phyloP scores from a whole-genome alignment of 2,113 vertebrate genomes.

The Conger conger region DNA sequence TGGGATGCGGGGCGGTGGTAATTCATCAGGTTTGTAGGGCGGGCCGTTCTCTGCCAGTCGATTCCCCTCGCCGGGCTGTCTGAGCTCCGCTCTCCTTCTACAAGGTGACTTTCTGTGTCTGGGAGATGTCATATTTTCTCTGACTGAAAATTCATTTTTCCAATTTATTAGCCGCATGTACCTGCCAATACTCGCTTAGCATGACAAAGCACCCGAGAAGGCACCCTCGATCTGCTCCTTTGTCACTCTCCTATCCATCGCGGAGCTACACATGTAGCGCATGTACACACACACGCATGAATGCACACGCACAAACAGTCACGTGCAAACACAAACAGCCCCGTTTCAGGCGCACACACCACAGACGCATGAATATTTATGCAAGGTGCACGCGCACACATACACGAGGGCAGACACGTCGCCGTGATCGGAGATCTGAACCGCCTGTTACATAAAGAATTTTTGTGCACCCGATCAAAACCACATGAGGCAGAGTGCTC shows the following conservation, averaged over 20 bases:
- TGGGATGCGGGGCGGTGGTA: constrained; percentile 24
- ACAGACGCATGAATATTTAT: background rate
- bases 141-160: constrained; percentile 28
- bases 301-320: background rate
- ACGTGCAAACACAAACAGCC: constrained; percentile 16
- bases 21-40: constrained; percentile 31
- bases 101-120: constrained; percentile 40
- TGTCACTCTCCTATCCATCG: background rate
- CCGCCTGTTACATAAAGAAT: too few relatives aligned
- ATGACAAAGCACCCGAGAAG: constrained; percentile 25
- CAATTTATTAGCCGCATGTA: constrained; percentile 35
- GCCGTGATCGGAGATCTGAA: too few relatives aligned
- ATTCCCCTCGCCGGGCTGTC: constrained; percentile 9
- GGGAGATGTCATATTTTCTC: constrained; percentile 21
- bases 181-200: constrained; percentile 32
- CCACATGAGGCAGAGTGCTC: too few relatives aligned
- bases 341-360: background rate
- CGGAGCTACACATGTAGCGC: background rate
- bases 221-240: background rate
- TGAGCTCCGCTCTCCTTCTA: constrained; percentile 22
- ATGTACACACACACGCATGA: background rate
- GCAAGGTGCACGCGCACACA: background rate
- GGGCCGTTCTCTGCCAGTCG: background rate
- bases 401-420: background rate
- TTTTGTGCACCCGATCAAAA: too few relatives aligned